Conservation (phyloP, 1,140 invertebrate genomes). For the Dreissena polymorpha region DNA sequence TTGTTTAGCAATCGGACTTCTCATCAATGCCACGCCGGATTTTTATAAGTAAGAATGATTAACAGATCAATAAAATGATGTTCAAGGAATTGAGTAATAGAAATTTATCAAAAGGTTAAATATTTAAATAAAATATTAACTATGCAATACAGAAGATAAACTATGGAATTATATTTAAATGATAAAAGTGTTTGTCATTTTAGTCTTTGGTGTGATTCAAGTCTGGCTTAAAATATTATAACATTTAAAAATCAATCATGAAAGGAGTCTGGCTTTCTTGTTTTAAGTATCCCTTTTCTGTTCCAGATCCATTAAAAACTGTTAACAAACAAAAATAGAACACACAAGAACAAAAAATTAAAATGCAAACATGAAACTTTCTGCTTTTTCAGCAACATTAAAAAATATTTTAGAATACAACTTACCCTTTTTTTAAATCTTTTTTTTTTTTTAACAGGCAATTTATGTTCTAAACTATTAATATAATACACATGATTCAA, state of each 20-base stretch:
- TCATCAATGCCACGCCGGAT: too few relatives aligned
- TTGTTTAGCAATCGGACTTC: too few relatives aligned
- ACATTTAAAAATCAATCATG: slow-evolving; percentile 7
- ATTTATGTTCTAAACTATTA: slow-evolving; percentile 19
- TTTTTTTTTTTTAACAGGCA: slow-evolving; percentile 38
- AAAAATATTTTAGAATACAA: background rate
- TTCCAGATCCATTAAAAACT: slow-evolving; percentile 37
- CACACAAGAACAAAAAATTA: slow-evolving; percentile 10
- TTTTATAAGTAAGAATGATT: too few relatives aligned
- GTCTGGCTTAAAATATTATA: too few relatives aligned
- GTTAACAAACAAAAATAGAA: slow-evolving; percentile 4
- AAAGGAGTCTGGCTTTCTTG: background rate
- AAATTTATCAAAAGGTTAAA: too few relatives aligned
- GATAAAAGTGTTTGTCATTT: too few relatives aligned
- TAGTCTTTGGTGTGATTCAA: too few relatives aligned
- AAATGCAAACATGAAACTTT: slow-evolving; percentile 7
- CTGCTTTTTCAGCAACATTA: background rate
- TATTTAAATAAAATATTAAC: too few relatives aligned
- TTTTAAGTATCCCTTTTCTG: slow-evolving; percentile 35
- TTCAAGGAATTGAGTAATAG: too few relatives aligned
- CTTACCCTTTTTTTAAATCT: background rate
- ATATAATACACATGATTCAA: slow-evolving; percentile 31
- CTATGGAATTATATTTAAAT: too few relatives aligned
- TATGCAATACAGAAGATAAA: too few relatives aligned
- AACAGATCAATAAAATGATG: too few relatives aligned